Evolutionary conservation across 2,797 vertebrate species (phyloP), one percentile per base, ranked within the genome.

Genomic region (Graptemys geographica): DNA sequence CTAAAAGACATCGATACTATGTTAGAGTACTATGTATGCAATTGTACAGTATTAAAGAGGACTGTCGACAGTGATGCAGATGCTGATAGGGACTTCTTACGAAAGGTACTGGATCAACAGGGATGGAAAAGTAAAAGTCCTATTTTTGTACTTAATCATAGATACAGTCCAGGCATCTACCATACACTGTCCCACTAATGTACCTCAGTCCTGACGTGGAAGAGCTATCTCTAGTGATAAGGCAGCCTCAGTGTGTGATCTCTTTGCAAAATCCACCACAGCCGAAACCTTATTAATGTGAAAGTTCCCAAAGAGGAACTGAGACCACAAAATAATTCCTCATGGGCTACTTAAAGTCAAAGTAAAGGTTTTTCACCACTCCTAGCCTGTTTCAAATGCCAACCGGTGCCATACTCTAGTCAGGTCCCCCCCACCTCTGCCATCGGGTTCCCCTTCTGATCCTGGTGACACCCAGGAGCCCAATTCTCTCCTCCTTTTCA

Each of bases 321-420:
- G 94, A 74, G 47, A 55, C 15, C 65, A 87, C 81, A 55, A 47
- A 33, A 82, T 79, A 91, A 89, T 95, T 96, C 90, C 89, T 47
- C 81, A 83, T 89, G 51, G 93, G 55, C n/a, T 88, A 65, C 84
- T 94, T 92, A 81, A 90, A 94, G 65, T 55, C 92, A 53, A 89
- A 96, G 92, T 49, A 80, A 74, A 76, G 25, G 33, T 31, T 90
- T 95, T 94, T 90, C 37, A 72, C 9, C 27, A 21, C 59, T 84
- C 33, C 90, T 88, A 3, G 3, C 53, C 89, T 41, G 5, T 89
- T 5, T 44, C 72, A 74, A 44, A 74, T 74, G 72, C 11, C 41
- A 76, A 25, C 52, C 53, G 57, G 59, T 44, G 53, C 8, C 79
- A 51, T 59, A n/a, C 10, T 52, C 5, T 79, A 56, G 13, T 31